These are phyloP conservation scores for Cirrhinus mrigala DNA, from an alignment of 2,797 vertebrate genomes.

Conservation along the genomic window DNA sequence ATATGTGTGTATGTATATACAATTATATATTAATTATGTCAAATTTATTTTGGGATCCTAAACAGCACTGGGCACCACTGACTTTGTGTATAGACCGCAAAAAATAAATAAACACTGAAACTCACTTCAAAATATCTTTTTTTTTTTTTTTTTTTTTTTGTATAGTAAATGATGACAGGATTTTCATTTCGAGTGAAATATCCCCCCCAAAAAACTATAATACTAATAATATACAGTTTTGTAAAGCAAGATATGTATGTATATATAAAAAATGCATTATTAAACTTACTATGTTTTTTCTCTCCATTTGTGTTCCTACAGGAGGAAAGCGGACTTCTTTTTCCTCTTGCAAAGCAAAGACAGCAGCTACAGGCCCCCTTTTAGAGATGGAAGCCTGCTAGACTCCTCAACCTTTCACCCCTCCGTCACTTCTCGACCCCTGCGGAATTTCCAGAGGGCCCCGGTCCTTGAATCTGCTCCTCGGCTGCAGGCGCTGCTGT, in stretches of 20 bases:
- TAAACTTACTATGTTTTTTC: constrained; percentile 3
- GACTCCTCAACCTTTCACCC: constrained; percentile 80
- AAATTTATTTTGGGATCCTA: background rate
- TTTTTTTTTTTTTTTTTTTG: background rate
- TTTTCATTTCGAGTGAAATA: background rate
- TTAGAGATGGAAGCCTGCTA: constrained; percentile 99
- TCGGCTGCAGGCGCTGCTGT: constrained; percentile 83
- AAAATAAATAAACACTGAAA: no score
- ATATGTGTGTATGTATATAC: no score
- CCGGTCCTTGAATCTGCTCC: constrained; percentile 73
- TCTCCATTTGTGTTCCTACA: constrained; percentile 65
- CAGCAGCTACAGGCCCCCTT: constrained; percentile 92
- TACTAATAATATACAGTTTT: background rate
- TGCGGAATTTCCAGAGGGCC: constrained; percentile 82
- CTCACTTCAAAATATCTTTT: background rate
- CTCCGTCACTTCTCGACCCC: constrained; percentile 76
- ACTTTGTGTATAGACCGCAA: background rate
- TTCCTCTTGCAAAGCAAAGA: constrained; percentile 96
- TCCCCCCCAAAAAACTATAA: background rate
- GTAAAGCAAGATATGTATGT: no score
- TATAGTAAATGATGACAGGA: background rate
- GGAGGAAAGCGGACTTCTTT: constrained; percentile 95
- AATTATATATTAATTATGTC: no score
- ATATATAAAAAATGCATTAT: no score
- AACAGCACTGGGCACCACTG: background rate